phyloP scores from a whole-genome alignment of 2,888 invertebrate genomes.

The Myopa tessellatipennis region DNA sequence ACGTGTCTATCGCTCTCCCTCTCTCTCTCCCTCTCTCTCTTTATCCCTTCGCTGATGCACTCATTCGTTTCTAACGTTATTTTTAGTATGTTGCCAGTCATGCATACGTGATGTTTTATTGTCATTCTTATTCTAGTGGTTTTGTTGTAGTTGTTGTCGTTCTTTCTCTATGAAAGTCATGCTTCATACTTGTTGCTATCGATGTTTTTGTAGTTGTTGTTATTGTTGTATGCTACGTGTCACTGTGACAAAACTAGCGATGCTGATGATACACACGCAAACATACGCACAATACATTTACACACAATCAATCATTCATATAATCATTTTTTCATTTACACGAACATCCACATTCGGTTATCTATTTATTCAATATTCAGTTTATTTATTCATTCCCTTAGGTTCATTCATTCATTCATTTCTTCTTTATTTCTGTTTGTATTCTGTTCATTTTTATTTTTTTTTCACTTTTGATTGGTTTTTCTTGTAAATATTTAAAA shows the following conservation, averaged over 20 bases:
- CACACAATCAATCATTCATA: too few species aligned
- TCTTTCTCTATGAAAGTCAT: neutral
- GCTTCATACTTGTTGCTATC: conserved; percentile 5
- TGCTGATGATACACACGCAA: too few species aligned
- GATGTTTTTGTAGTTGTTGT: neutral
- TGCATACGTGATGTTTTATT: neutral
- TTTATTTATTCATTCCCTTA: too few species aligned
- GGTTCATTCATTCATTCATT: too few species aligned
- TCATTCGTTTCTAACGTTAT: neutral
- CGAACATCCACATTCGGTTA: too few species aligned
- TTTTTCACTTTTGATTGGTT: too few species aligned
- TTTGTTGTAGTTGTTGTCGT: neutral
- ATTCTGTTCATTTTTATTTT: too few species aligned
- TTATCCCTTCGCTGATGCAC: neutral
- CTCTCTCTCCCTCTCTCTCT: neutral
- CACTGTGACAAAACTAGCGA: neutral
- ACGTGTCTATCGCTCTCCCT: neutral
- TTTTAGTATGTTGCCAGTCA: neutral
- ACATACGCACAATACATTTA: too few species aligned
- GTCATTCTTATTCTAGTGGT: neutral
- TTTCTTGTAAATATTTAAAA: too few species aligned
- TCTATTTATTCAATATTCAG: too few species aligned
- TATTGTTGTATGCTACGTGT: neutral
- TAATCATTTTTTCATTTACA: too few species aligned
- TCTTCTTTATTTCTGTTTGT: too few species aligned